Conservation (phyloP, 2,113 vertebrate genomes). For the Lathamus discolor region DNA sequence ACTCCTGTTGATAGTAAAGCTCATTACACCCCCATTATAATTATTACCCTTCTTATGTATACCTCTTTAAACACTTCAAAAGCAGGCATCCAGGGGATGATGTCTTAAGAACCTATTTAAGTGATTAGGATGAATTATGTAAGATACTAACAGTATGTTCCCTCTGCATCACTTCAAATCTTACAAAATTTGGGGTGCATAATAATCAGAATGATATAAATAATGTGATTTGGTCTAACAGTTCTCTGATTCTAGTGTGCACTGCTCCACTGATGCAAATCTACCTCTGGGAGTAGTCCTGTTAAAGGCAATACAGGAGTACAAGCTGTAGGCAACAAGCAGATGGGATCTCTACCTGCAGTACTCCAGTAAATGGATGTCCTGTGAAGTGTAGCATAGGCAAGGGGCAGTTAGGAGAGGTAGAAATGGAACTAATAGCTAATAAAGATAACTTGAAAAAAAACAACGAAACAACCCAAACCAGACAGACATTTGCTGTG, state of each 20-base stretch:
- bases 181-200: background rate
- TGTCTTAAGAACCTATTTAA: slow-evolving; percentile 53
- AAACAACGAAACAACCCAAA: background rate
- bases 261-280: background rate
- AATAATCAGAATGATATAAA: background rate
- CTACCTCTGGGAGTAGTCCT: background rate
- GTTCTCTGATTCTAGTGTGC: background rate
- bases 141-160: slow-evolving; percentile 31
- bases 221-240: background rate
- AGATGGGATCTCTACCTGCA: background rate
- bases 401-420: background rate
- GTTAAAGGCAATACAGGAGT: background rate
- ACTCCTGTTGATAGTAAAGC: slow-evolving; percentile 19
- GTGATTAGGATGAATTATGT: slow-evolving; percentile 39
- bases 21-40: slow-evolving; percentile 55
- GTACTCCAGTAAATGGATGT: rapidly evolving
- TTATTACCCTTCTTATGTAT: slow-evolving; percentile 31
- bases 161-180: background rate
- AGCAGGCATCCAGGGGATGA: slow-evolving; percentile 27
- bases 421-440: background rate
- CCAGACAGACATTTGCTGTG: background rate
- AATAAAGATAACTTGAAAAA: background rate
- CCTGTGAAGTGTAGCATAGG: background rate
- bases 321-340: background rate
- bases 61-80: slow-evolving; percentile 31